Evolutionary conservation across 2,113 vertebrate species (phyloP), one percentile per base, ranked within the genome.

Genomic region (Lichenostomus cassidix): DNA sequence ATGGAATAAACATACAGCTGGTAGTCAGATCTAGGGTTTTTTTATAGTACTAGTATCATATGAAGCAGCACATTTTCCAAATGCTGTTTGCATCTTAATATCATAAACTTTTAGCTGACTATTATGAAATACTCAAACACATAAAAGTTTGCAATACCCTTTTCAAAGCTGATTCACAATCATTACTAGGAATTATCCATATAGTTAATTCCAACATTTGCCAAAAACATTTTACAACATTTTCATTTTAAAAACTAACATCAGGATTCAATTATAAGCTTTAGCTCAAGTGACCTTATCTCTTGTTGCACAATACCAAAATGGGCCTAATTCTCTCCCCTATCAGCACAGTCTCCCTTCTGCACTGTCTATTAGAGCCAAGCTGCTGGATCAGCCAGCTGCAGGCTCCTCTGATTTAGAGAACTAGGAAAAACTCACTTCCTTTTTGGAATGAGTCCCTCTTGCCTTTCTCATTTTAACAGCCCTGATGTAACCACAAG

Each of bases 391-490:
- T 65, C 52, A 87, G 73, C 74, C 89, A 75, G 89, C 92, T 92
- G 88, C 80, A 91, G 60, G 44, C 73, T 92, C 63, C 84, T 87
- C 87, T 77, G 82, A 74, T 44, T 87, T 17, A 35, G 31, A 87
- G 77, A 59, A 52, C 42, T 29, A 63, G 68, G 23, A 44, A 83
- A 87, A 88, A 52, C 20, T 79, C 75, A 80, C 95, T 90, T 95
- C 88, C 87, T 87, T 74, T 89, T 88, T 93, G 93, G 70, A 91
- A 67, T 8, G 20, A 83, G 47, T 83, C 79, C 86, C 85, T 85
- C 78, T 89, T 83, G 84, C 62, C n/a, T 95, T 42, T 91, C 89
- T 89, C 82, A 74, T 77, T 62, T 69, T 50, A 94, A 70, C 6
- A 80, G 50, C 74, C 35, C 59, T 44, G 7, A 8, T 69, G 71